phyloP scores from a whole-genome alignment of 2,888 invertebrate species.

The Ormia ochracea region DNA sequence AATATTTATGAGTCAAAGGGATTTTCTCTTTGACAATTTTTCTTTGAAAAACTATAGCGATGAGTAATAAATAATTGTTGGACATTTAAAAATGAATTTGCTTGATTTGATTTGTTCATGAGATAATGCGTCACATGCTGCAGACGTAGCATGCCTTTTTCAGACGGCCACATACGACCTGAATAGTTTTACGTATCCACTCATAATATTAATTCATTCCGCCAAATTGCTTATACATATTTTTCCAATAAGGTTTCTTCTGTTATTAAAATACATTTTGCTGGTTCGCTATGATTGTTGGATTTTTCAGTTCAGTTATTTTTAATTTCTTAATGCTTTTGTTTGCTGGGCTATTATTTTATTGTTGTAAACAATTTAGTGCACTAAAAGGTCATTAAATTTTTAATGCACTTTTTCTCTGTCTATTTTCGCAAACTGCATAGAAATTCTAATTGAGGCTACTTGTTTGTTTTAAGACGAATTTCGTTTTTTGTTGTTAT shows the following conservation, averaged over 20 bases:
- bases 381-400: constrained; percentile 33
- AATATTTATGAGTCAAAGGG: constrained; percentile 8
- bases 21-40: neutral
- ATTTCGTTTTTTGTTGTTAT: neutral
- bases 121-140: constrained; percentile 15
- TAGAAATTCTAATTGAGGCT: constrained; percentile 19
- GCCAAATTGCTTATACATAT: constrained; percentile 4
- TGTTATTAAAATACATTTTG: neutral
- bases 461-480: neutral
- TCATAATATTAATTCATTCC: constrained; percentile 17
- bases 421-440: neutral
- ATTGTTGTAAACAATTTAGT: neutral
- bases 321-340: constrained; percentile 22
- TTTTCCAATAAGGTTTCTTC: constrained; percentile 3
- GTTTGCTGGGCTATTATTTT: constrained; percentile 8
- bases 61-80: constrained; percentile 27
- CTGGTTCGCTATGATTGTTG: neutral
- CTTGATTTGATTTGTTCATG: constrained; percentile 17
- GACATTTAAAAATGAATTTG: neutral
- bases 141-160: too few species aligned
- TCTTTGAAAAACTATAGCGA: neutral
- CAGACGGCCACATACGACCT: constrained; percentile 28
- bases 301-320: neutral
- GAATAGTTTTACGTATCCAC: constrained; percentile 31
- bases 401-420: neutral